Percentiles rank a stretch among this genome's conserved stretches.
Evolutionary conservation across 2,888 invertebrate genomes (phyloP).

Genomic region (Diloba caeruleocephala): DNA sequence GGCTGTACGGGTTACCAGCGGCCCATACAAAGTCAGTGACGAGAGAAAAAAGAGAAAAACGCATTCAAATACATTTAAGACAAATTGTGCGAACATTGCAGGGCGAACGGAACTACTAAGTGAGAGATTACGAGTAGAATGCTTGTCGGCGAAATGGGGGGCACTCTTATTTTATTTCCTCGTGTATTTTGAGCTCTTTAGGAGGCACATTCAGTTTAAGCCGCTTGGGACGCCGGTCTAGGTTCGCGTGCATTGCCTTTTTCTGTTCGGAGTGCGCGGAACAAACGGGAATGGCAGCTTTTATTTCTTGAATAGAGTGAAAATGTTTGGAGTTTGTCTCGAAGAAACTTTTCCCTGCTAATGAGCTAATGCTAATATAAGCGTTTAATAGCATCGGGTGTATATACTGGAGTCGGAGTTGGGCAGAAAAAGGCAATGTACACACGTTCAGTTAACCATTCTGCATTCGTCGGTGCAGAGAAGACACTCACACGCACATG

Average conservation of each 20-base stretch:
- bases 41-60: slow-evolving; percentile 90
- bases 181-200: slow-evolving; percentile 85
- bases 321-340: slow-evolving; percentile 54
- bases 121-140: slow-evolving; percentile 89
- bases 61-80: slow-evolving; percentile 90
- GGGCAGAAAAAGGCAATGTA: slow-evolving; percentile 73
- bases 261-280: slow-evolving; percentile 71
- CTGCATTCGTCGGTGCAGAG: slow-evolving; percentile 71
- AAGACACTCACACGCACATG: slow-evolving; percentile 91
- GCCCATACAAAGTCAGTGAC: slow-evolving; percentile 92
- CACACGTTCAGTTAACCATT: slow-evolving; percentile 53
- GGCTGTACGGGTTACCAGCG: slow-evolving; percentile 91
- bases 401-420: slow-evolving; percentile 30
- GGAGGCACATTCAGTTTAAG: slow-evolving; percentile 82
- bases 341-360: slow-evolving; percentile 44
- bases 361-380: slow-evolving; percentile 43
- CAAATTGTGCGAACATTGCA: slow-evolving; percentile 89
- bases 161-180: slow-evolving; percentile 83
- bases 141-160: slow-evolving; percentile 84
- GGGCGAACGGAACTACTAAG: slow-evolving; percentile 89
- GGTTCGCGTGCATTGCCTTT: slow-evolving; percentile 81
- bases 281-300: slow-evolving; percentile 65
- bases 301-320: slow-evolving; percentile 64
- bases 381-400: slow-evolving; percentile 34
- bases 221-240: slow-evolving; percentile 80